Base-by-base conservation (phyloP, 2,113 vertebrate genomes). In the Spilogale gracilis region DNA sequence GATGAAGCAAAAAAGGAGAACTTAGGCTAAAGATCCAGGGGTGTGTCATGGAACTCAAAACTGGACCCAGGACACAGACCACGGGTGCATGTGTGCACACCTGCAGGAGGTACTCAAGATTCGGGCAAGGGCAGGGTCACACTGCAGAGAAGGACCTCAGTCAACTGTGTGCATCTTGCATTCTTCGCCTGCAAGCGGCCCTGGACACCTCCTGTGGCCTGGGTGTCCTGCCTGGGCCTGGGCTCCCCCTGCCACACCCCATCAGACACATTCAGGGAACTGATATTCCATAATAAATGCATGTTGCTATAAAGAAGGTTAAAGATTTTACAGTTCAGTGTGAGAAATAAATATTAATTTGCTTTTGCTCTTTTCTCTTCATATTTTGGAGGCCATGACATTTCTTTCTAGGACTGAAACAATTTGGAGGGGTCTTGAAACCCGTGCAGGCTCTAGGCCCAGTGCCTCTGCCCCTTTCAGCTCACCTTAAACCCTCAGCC, bases 331-430 rank as follows among this genome's bases (percentile, higher is more conserved):
- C 1, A 76, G 63, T 52, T 88, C 80, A 38, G 2, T 91, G 27
- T 86, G 86, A 83, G 45, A 90, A 61, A 61, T 74, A 4, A 96
- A 45, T 30, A 83, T 63, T 61, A 56, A 71, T 89, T 81, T 81
- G 63, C 21, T 76, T 86, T 78, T 91, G 21, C 25, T 84, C n/a
- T 65, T 96, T 79, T 80, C 30, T 81, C 21, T 56, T 86, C 3
- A 9, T 73, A 84, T 79, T 89, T 76, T 20, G 80, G 61, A 58
- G 60, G 13, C 45, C 23, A 30, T 79, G 61, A 61, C 61, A 10
- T 65, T 86, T 63, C 27, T 95, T 81, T 89, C 74, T 17, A 94
- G 69, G 71, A 25, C 2, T 27, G 25, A 71, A n/a, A 82, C 9
- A 17, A 78, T 89, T 84, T 20, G 9, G 9, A 97, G 56, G 63